Conservation (phyloP, 92 coral and sea anemone species). For the Paragorgia papillata region DNA sequence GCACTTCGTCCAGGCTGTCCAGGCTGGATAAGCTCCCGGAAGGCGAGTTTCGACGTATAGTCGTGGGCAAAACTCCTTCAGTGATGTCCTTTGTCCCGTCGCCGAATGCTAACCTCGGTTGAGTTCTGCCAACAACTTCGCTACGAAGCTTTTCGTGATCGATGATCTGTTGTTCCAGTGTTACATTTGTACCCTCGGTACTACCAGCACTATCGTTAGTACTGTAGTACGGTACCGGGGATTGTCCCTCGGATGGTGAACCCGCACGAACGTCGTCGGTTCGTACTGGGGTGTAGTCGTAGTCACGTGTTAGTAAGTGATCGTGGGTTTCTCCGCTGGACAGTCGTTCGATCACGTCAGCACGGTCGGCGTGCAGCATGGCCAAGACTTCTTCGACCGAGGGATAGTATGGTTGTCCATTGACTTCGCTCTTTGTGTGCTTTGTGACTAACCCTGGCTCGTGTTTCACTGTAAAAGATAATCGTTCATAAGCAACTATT, state of each 20-base stretch:
- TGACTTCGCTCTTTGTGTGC: neutral
- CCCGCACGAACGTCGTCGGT: neutral
- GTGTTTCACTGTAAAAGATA: slow-evolving; percentile 16
- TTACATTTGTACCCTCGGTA: slow-evolving; percentile 16
- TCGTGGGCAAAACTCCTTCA: slow-evolving; percentile 83
- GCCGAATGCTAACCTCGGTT: slow-evolving; percentile 85
- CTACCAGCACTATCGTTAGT: neutral
- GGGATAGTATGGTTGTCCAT: slow-evolving; percentile 42
- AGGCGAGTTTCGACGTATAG: slow-evolving; percentile 86
- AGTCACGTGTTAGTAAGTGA: neutral
- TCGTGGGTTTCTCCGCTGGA: neutral
- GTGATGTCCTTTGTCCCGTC: slow-evolving; percentile 64
- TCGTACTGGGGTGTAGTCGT: neutral
- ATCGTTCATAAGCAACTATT: too few species aligned
- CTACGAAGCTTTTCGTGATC: slow-evolving; percentile 85
- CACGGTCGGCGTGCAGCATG: slow-evolving; percentile 32
- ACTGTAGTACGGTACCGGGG: neutral
- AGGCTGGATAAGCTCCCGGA: slow-evolving; percentile 91
- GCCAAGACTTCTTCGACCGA: slow-evolving; percentile 46
- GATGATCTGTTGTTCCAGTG: slow-evolving; percentile 31
- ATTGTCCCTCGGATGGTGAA: neutral
- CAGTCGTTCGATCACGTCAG: slow-evolving; percentile 29
- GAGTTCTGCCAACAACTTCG: slow-evolving; percentile 78
- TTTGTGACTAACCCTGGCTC: neutral
- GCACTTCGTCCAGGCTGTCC: slow-evolving; percentile 89